These are phyloP conservation scores for Alsophila aescularia DNA, from an alignment of 2,888 invertebrate species.

Conservation along the genomic window DNA sequence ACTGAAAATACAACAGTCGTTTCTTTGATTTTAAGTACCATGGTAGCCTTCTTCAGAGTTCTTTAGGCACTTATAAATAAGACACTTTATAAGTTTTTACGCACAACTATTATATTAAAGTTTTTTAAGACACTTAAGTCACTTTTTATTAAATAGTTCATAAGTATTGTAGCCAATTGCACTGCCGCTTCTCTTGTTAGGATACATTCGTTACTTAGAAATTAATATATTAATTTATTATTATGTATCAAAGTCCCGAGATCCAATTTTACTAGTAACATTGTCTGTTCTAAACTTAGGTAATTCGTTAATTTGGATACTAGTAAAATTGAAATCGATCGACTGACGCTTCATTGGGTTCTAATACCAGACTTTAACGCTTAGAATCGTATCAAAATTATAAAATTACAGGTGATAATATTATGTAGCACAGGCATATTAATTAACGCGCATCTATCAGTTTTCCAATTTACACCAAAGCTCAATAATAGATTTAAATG, in stretches of 20 bases:
- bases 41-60: slow-evolving; percentile 43
- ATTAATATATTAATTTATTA: slow-evolving; percentile 76
- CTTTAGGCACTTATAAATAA: slow-evolving; percentile 62
- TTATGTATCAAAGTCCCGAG: slow-evolving; percentile 63
- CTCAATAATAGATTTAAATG: too few relatives aligned
- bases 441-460: neutral
- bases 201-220: slow-evolving; percentile 70
- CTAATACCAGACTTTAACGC: neutral
- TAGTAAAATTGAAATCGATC: slow-evolving; percentile 62
- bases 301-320: slow-evolving; percentile 49
- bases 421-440: neutral
- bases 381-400: neutral
- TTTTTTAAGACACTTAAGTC: slow-evolving; percentile 25
- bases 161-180: slow-evolving; percentile 34
- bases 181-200: slow-evolving; percentile 62
- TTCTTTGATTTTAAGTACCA: slow-evolving; percentile 57
- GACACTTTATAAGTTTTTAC: slow-evolving; percentile 57
- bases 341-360: slow-evolving; percentile 56
- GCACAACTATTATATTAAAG: slow-evolving; percentile 29
- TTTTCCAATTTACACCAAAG: neutral
- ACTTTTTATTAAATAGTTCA: slow-evolving; percentile 36
- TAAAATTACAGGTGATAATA: neutral
- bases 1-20: slow-evolving; percentile 59
- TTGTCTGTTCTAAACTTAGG: slow-evolving; percentile 33
- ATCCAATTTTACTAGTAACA: slow-evolving; percentile 64